These are phyloP conservation scores for Aptenodytes patagonicus DNA, from an alignment of 2,113 vertebrate species.

Conservation along the genomic window DNA sequence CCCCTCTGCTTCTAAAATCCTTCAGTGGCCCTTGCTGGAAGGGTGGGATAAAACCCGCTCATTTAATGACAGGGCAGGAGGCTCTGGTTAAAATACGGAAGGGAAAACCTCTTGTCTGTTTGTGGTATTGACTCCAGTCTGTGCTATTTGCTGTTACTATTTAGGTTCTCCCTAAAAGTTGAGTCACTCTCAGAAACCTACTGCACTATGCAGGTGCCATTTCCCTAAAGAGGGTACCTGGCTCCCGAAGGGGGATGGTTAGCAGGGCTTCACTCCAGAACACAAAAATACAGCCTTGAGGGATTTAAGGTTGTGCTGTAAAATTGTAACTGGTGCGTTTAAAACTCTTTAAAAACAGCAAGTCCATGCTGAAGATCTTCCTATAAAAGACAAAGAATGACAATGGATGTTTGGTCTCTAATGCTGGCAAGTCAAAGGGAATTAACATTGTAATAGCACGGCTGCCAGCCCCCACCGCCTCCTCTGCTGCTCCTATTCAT, in stretches of 20 bases:
- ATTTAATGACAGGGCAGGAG: neutral
- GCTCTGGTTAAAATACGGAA: neutral
- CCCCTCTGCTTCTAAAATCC: neutral
- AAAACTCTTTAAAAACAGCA: neutral
- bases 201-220: accelerated
- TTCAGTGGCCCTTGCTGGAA: neutral
- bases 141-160: neutral
- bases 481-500: neutral
- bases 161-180: neutral
- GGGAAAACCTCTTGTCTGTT: neutral
- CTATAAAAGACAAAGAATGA: neutral
- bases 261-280: neutral
- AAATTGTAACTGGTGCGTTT: neutral
- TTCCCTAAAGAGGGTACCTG: neutral
- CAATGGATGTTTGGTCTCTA: neutral
- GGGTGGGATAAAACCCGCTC: neutral
- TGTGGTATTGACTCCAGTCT: neutral
- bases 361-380: neutral
- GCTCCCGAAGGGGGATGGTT: accelerated
- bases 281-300: neutral
- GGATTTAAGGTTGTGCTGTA: neutral
- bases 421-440: neutral
- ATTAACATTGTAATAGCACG: neutral
- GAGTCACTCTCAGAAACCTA: accelerated
- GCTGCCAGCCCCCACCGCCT: neutral